phyloP scores from a whole-genome alignment of 2,888 invertebrate genomes.

The Cloeon dipterum region DNA sequence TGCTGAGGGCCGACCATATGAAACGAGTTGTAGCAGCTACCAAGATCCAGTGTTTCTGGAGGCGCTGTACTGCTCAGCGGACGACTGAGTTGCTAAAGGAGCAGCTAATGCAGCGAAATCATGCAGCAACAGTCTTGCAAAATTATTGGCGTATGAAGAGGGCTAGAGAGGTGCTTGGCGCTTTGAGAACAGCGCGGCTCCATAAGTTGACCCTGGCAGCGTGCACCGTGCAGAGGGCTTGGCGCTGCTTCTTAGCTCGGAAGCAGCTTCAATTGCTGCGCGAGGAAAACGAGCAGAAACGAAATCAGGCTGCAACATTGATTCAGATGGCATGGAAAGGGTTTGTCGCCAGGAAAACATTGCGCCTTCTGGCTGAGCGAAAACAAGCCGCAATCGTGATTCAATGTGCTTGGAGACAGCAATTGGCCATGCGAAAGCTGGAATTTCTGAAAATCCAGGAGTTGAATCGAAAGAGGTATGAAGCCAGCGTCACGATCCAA shows the following conservation, averaged over 20 bases:
- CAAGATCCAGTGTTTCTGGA: slow-evolving; percentile 2
- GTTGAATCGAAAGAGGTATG: not conserved
- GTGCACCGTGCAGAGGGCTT: not conserved
- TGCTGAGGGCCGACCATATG: not conserved
- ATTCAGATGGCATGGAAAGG: not conserved
- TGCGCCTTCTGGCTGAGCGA: slow-evolving; percentile 9
- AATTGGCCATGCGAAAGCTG: not conserved
- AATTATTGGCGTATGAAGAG: not conserved
- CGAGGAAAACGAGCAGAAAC: not conserved
- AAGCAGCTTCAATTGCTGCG: not conserved
- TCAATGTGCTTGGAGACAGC: slow-evolving; percentile 29
- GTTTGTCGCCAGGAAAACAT: not conserved
- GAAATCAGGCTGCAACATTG: not conserved
- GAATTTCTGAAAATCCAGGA: not conserved
- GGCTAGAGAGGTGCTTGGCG: not conserved
- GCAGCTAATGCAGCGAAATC: not conserved
- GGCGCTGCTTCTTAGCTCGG: not conserved
- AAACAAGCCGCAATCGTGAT: slow-evolving; percentile 30
- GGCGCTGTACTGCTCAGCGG: not conserved
- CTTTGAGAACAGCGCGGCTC: not conserved
- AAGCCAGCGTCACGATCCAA: not conserved
- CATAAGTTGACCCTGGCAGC: not conserved
- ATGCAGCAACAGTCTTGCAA: too few species aligned
- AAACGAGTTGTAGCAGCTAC: not conserved
- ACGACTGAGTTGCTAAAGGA: not conserved